Percentiles rank a stretch among this genome's conserved stretches.
phyloP scores from a whole-genome alignment of 2,113 vertebrate genomes.

The Noturus placidus region DNA sequence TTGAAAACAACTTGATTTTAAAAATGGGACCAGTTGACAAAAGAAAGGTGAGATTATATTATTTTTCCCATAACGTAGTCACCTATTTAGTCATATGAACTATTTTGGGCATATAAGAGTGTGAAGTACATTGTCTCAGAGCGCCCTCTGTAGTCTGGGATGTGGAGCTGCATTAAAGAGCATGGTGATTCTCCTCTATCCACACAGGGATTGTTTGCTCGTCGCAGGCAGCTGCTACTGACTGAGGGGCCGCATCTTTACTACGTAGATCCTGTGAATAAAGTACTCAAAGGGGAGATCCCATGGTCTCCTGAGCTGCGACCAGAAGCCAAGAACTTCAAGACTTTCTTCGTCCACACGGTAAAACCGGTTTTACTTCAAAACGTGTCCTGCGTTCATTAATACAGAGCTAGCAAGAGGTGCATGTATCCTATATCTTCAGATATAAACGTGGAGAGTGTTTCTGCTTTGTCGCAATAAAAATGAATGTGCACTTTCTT shows the following conservation, averaged over 20 bases:
- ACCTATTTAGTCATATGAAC: background rate
- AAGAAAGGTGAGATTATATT: slow-evolving; percentile 81
- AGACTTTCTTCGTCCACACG: slow-evolving; percentile 99
- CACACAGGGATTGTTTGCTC: slow-evolving; percentile 90
- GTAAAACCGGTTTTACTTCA: slow-evolving; percentile 64
- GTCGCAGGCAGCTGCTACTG: slow-evolving; percentile 90
- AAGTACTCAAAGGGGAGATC: slow-evolving; percentile 97
- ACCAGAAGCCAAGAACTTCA: slow-evolving; percentile 99
- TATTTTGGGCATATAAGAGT: too few species aligned
- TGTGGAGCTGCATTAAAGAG: background rate
- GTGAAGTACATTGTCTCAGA: slow-evolving; percentile 1
- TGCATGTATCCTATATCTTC: background rate
- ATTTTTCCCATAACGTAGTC: background rate
- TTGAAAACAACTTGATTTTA: slow-evolving; percentile 98
- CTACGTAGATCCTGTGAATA: slow-evolving; percentile 98
- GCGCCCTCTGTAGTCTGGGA: slow-evolving; percentile 30
- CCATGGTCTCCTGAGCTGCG: slow-evolving; percentile 96
- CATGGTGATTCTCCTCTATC: background rate
- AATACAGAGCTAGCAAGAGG: background rate
- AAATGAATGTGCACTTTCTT: background rate
- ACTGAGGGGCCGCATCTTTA: slow-evolving; percentile 97
- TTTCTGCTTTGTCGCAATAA: background rate
- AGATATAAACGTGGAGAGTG: background rate
- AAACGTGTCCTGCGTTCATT: background rate
- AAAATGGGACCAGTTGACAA: slow-evolving; percentile 99